These are phyloP conservation scores for Koerneria pararmatus DNA, from an alignment of 2,888 invertebrate species.

Conservation along the genomic window DNA sequence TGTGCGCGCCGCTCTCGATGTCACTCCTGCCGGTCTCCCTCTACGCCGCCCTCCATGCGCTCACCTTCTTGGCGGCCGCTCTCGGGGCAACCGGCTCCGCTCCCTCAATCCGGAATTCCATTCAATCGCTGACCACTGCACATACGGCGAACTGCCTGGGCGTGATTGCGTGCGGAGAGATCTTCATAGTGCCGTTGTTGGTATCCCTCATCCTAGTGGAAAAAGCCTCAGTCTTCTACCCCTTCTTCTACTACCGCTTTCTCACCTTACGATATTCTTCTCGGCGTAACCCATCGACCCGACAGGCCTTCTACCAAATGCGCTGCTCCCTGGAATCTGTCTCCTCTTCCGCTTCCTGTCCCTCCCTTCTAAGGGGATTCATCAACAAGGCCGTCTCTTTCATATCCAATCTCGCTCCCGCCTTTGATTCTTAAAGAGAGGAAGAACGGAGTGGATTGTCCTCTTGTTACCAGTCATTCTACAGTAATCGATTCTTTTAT, in stretches of 20 bases:
- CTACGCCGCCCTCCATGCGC: constrained; percentile 85
- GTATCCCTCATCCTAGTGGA: constrained; percentile 75
- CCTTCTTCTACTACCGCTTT: constrained; percentile 95
- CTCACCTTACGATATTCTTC: constrained; percentile 85
- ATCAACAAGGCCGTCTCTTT: constrained; percentile 70
- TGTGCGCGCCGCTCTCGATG: constrained; percentile 81
- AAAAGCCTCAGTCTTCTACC: constrained; percentile 81
- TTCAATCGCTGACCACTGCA: constrained; percentile 10
- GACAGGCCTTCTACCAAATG: constrained; percentile 68
- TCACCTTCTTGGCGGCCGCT: constrained; percentile 77
- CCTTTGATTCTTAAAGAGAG: too few relatives aligned
- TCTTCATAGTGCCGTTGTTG: constrained; percentile 68
- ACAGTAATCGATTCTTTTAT: too few relatives aligned
- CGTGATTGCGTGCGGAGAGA: constrained; percentile 86
- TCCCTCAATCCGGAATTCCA: not conserved
- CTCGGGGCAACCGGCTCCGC: too few relatives aligned
- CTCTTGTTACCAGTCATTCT: too few relatives aligned
- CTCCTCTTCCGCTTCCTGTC: constrained; percentile 72
- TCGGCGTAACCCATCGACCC: constrained; percentile 89
- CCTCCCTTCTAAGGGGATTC: constrained; percentile 68
- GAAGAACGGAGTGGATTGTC: too few relatives aligned
- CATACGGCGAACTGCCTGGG: constrained; percentile 61
- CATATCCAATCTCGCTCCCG: constrained; percentile 75
- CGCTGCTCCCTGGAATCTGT: constrained; percentile 72
- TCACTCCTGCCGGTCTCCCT: constrained; percentile 83